phyloP scores from a whole-genome alignment of 2,888 invertebrate genomes.

The Poecilobothrus nobilitatus region DNA sequence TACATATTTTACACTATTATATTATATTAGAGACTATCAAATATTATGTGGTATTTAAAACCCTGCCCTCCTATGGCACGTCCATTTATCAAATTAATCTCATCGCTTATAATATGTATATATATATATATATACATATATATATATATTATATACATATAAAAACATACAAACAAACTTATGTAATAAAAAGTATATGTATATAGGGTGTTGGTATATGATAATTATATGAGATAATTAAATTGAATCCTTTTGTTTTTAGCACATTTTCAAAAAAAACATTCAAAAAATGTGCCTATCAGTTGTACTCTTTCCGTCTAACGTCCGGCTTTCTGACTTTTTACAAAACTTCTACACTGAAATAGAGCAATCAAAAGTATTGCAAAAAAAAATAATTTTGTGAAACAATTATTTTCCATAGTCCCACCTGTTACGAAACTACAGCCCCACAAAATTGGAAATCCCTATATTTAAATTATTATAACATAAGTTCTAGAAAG shows the following conservation, averaged over 20 bases:
- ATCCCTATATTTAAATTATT: no score
- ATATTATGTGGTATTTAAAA: neutral
- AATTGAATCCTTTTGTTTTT: conserved; percentile 29
- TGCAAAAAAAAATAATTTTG: no score
- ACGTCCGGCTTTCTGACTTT: no score
- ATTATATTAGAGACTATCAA: neutral
- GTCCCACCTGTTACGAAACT: no score
- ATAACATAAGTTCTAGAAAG: no score
- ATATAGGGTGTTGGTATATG: conserved; percentile 23
- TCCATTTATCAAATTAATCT: conserved; percentile 32
- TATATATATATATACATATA: conserved; percentile 8
- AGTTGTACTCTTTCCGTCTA: no score
- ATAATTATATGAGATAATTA: conserved; percentile 30
- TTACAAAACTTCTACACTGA: no score
- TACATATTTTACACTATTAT: neutral
- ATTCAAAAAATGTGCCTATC: no score
- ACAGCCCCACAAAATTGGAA: no score
- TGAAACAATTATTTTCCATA: no score
- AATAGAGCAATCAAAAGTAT: no score
- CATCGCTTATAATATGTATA: conserved; percentile 24
- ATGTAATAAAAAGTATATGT: neutral
- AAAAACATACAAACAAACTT: neutral
- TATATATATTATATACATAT: neutral
- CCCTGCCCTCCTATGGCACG: conserved; percentile 16
- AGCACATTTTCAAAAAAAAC: neutral